These are phyloP conservation scores for Nylanderia fulva DNA, from an alignment of 1,140 invertebrate species.

Conservation along the genomic window DNA sequence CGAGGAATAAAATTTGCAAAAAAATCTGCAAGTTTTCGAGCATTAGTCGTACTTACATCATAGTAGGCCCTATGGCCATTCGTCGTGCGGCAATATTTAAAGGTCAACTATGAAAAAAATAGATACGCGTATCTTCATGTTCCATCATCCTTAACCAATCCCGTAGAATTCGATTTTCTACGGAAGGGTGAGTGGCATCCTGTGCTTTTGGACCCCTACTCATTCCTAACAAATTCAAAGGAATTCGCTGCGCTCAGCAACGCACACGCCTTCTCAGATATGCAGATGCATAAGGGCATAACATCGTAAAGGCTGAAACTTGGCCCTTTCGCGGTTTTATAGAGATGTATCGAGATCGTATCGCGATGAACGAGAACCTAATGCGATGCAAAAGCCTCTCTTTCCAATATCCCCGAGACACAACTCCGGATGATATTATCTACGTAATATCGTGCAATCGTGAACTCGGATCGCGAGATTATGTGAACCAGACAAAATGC, in stretches of 20 bases:
- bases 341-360: conserved; percentile 76
- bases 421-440: conserved; percentile 58
- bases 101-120: conserved; percentile 12
- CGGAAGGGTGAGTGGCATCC: not conserved
- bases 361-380: conserved; percentile 68
- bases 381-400: conserved; percentile 62
- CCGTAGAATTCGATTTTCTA: conserved; percentile 17
- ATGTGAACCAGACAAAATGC: not conserved
- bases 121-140: not conserved
- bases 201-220: not conserved
- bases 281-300: not conserved
- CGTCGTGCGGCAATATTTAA: conserved; percentile 13
- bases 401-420: conserved; percentile 68
- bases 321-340: conserved; percentile 65
- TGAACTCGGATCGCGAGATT: conserved; percentile 37
- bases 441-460: conserved; percentile 59
- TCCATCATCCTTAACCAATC: conserved; percentile 7
- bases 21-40: conserved; percentile 8
- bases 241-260: conserved; percentile 1
- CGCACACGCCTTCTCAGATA: conserved; percentile 33
- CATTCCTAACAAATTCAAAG: conserved; percentile 15
- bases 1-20: not conserved
- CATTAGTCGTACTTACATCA: not conserved
- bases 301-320: conserved; percentile 23
- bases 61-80: not conserved